Percentiles rank a stretch among this genome's conserved stretches.
Evolutionary conservation across 1,140 invertebrate genomes (phyloP).

Genomic region (Tenebrio molitor): DNA sequence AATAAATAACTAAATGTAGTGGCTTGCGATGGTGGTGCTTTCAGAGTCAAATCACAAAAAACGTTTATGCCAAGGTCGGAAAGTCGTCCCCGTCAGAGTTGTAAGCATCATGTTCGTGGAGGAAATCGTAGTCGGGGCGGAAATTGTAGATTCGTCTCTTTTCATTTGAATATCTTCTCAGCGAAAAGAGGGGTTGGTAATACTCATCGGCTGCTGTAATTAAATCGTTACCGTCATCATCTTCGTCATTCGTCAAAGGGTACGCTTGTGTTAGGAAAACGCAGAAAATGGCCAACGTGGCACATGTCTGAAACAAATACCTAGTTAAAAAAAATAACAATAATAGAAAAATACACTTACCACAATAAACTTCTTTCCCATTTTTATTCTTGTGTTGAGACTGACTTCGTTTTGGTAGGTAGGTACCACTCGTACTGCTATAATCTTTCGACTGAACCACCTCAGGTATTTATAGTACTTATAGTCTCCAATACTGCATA

Average conservation of each 20-base stretch:
- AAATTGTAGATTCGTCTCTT: conserved; percentile 4
- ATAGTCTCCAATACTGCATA: conserved; percentile 4
- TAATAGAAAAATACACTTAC: conserved; percentile 9
- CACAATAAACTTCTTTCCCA: conserved; percentile 1
- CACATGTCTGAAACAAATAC: conserved; percentile 2
- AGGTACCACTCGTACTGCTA: not conserved
- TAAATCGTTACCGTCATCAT: conserved; percentile 1
- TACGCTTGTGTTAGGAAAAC: not conserved
- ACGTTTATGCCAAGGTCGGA: conserved; percentile 12
- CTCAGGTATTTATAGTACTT: conserved; percentile 15
- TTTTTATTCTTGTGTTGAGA: not conserved
- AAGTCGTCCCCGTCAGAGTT: conserved; percentile 19
- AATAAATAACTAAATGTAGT: not conserved
- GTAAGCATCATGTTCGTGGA: not conserved
- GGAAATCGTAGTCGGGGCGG: not conserved
- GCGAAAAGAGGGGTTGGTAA: not conserved
- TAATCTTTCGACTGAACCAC: not conserved
- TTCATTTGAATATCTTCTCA: not conserved
- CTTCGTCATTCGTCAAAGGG: not conserved
- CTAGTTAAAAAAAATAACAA: not conserved
- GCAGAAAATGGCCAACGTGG: not conserved
- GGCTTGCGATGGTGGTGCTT: too few relatives aligned
- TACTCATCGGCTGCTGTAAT: not conserved
- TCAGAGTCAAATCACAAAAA: not conserved
- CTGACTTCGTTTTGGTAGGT: not conserved